Evolutionary conservation across 2,797 vertebrate genomes (phyloP).

Genomic region (Capromys pilorides): DNA sequence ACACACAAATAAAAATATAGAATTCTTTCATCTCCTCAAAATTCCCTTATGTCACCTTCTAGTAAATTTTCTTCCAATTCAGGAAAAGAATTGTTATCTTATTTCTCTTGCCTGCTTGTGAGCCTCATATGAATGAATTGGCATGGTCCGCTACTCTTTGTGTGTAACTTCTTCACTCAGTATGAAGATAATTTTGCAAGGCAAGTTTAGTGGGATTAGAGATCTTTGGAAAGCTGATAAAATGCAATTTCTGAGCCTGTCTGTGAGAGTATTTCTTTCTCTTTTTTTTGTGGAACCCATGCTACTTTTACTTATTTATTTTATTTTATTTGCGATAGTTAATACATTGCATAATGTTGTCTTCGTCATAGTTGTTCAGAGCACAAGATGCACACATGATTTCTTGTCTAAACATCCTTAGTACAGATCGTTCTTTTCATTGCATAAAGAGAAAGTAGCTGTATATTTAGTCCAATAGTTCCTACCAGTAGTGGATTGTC

Average conservation of each 20-base stretch:
- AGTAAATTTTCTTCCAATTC: neutral
- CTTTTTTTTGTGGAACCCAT: too few relatives aligned
- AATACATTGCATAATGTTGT: too few relatives aligned
- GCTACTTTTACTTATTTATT: too few relatives aligned
- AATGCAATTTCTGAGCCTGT: neutral
- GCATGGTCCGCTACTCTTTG: fast-evolving
- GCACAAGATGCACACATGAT: too few relatives aligned
- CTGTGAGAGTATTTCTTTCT: neutral
- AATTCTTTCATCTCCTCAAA: neutral
- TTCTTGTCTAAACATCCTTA: too few relatives aligned
- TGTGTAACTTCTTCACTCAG: neutral
- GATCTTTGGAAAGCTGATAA: neutral
- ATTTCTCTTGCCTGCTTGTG: neutral
- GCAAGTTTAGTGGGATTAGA: neutral
- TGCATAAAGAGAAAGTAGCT: too few relatives aligned
- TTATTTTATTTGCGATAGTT: too few relatives aligned
- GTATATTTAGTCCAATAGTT: too few relatives aligned
- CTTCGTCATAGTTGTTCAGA: too few relatives aligned
- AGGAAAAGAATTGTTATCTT: neutral
- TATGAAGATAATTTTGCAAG: neutral
- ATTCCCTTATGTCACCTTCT: neutral
- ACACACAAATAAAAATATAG: neutral
- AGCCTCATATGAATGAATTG: neutral
- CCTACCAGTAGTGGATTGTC: too few relatives aligned
- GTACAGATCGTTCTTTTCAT: too few relatives aligned